Percentiles rank a stretch among this genome's conserved stretches.
These are phyloP conservation scores for Epizoanthus stellaris DNA, from an alignment of 92 coral and sea anemone species.

Conservation along the genomic window DNA sequence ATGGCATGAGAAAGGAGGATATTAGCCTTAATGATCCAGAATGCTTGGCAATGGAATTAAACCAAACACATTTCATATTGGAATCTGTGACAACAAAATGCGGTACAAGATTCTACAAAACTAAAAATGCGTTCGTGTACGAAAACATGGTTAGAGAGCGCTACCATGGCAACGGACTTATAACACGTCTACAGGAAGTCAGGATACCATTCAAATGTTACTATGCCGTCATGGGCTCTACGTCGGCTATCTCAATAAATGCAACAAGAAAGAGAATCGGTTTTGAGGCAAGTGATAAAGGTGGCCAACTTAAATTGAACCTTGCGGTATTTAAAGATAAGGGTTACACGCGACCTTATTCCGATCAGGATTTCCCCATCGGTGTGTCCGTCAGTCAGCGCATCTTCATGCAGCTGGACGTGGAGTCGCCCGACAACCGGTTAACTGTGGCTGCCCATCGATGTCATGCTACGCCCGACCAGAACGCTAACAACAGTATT, in stretches of 20 bases:
- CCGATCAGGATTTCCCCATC: slow-evolving; percentile 85
- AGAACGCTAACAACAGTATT: slow-evolving; percentile 74
- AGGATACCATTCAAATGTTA: slow-evolving; percentile 83
- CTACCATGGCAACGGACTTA: slow-evolving; percentile 56
- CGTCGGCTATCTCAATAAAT: slow-evolving; percentile 72
- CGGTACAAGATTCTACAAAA: slow-evolving; percentile 68
- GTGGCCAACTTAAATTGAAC: slow-evolving; percentile 69
- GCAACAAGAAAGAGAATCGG: slow-evolving; percentile 75
- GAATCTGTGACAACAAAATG: slow-evolving; percentile 69
- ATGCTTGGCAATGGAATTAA: slow-evolving; percentile 65
- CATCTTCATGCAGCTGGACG: slow-evolving; percentile 72
- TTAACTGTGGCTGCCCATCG: slow-evolving; percentile 80
- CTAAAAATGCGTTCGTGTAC: slow-evolving; percentile 75
- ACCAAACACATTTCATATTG: slow-evolving; percentile 73
- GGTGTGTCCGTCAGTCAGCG: slow-evolving; percentile 75
- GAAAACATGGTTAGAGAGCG: slow-evolving; percentile 73
- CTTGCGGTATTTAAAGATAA: slow-evolving; percentile 76
- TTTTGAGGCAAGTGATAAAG: slow-evolving; percentile 65
- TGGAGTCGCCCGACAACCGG: slow-evolving; percentile 74
- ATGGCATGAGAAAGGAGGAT: slow-evolving; percentile 68
- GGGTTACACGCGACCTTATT: slow-evolving; percentile 63
- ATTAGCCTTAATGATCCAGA: slow-evolving; percentile 70
- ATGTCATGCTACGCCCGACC: slow-evolving; percentile 89
- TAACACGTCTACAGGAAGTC: slow-evolving; percentile 73
- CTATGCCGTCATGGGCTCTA: slow-evolving; percentile 66